A percentile compares a stretch with the other conserved stretches of the same genome.
These are phyloP conservation scores for Luperina testacea DNA, from an alignment of 2,888 invertebrate genomes.

Conservation along the genomic window DNA sequence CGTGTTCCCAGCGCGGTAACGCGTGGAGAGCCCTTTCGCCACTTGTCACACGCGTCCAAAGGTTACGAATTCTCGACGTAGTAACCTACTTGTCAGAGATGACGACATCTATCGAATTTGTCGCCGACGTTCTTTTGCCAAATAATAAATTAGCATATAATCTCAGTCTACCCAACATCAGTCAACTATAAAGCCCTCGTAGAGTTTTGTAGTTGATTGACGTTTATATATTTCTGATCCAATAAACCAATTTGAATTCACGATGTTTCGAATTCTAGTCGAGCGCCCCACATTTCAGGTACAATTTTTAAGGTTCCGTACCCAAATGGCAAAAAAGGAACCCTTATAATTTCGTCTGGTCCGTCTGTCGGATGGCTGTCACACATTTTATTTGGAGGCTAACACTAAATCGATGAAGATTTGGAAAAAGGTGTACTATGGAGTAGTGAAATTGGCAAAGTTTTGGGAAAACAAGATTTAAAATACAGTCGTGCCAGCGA, in stretches of 20 bases:
- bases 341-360: not conserved
- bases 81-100: not conserved
- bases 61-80: not conserved
- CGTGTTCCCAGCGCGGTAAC: not conserved
- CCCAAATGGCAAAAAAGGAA: not conserved
- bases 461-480: no score
- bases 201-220: conserved; percentile 8
- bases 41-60: not conserved
- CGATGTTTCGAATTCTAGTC: conserved; percentile 12
- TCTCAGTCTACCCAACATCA: not conserved
- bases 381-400: not conserved
- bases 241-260: conserved; percentile 3
- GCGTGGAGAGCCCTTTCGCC: no score
- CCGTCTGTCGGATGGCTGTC: no score
- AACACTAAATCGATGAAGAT: not conserved
- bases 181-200: not conserved
- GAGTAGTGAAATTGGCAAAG: not conserved
- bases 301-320: not conserved
- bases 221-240: conserved; percentile 2
- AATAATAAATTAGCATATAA: not conserved
- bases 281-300: not conserved
- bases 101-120: not conserved
- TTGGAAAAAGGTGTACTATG: not conserved
- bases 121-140: not conserved
- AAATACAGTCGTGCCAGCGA: no score